A percentile compares a stretch with the other conserved stretches of the same genome.
These are phyloP conservation scores for Lagopus muta DNA, from an alignment of 2,113 vertebrate species.

Conservation along the genomic window DNA sequence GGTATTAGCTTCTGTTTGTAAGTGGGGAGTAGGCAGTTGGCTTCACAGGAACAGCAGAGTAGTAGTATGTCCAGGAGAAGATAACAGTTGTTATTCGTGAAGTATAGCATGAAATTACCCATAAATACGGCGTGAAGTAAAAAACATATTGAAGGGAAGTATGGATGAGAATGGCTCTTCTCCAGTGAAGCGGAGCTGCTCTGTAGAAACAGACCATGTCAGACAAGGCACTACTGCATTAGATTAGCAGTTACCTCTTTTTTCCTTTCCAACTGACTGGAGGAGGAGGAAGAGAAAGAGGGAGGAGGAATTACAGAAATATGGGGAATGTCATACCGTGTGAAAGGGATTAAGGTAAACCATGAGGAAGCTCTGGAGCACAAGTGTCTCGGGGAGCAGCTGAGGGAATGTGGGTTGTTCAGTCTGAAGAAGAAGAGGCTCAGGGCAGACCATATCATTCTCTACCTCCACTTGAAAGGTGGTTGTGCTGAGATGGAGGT, in stretches of 20 bases:
- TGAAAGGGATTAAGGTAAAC: background rate
- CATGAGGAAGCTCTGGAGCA: background rate
- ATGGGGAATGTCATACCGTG: fast-evolving
- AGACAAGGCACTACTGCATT: background rate
- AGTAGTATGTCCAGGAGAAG: background rate
- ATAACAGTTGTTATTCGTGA: background rate
- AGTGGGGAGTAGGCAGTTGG: background rate
- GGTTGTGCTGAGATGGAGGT: no score
- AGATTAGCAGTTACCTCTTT: background rate
- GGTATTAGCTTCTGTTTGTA: background rate
- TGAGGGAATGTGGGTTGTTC: no score
- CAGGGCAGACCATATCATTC: no score
- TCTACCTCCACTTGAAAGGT: no score
- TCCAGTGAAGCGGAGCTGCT: background rate
- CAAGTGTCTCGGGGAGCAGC: no score
- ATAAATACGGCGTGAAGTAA: fast-evolving
- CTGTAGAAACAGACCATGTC: background rate
- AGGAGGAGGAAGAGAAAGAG: background rate
- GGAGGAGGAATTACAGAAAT: background rate
- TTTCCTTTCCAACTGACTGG: background rate
- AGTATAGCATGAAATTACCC: background rate
- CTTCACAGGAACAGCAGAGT: background rate
- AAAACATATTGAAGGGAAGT: background rate
- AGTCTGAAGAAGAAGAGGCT: no score
- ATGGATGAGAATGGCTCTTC: fast-evolving